A percentile compares a stretch with the other conserved stretches of the same genome.
Conservation (phyloP, 2,797 vertebrate genomes). For the Semaprochilodus insignis region DNA sequence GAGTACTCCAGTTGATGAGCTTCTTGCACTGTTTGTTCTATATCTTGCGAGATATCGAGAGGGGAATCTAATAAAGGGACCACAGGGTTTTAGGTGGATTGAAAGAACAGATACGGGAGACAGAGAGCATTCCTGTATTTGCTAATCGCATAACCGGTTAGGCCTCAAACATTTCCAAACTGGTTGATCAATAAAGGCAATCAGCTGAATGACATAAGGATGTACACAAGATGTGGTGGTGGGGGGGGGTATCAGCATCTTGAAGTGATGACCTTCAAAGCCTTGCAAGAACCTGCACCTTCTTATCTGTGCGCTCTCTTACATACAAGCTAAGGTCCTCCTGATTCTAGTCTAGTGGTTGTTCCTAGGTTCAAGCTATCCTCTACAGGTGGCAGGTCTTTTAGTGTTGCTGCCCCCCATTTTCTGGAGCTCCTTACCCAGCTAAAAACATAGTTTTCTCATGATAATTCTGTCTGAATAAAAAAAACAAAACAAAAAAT, state of each 20-base stretch:
- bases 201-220: neutral
- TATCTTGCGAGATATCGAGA: constrained; percentile 44
- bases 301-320: too few relatives aligned
- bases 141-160: constrained; percentile 17
- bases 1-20: constrained; percentile 42
- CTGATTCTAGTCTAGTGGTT: too few relatives aligned
- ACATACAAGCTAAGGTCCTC: too few relatives aligned
- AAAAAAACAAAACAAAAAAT: too few relatives aligned
- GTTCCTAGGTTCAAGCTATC: too few relatives aligned
- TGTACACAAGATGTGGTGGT: neutral
- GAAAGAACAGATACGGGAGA: constrained; percentile 29
- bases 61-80: constrained; percentile 28
- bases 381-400: too few relatives aligned
- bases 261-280: too few relatives aligned
- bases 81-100: constrained; percentile 21
- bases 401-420: too few relatives aligned
- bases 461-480: too few relatives aligned
- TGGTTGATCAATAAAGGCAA: constrained; percentile 24
- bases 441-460: too few relatives aligned
- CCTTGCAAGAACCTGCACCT: too few relatives aligned
- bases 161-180: constrained; percentile 1
- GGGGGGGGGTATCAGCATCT: neutral
- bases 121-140: constrained; percentile 16
- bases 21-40: constrained; percentile 38
- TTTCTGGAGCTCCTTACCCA: too few relatives aligned